Conservation (phyloP, 1,140 invertebrate species). For the Drosophila auraria region DNA sequence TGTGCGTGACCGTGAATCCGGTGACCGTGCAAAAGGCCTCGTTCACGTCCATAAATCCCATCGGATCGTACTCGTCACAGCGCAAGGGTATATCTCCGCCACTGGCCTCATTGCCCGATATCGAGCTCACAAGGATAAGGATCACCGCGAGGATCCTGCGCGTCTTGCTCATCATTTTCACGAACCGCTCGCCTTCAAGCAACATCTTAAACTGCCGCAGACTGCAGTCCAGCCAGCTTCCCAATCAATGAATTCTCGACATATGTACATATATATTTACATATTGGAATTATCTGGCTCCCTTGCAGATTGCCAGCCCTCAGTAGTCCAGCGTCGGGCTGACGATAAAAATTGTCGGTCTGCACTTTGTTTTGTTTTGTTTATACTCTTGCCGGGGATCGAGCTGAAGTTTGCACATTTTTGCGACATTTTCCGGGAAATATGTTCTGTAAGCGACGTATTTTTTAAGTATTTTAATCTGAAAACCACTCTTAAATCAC, state of each 20-base stretch:
- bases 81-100: constrained; percentile 66
- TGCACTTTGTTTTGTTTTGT: constrained; percentile 52
- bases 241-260: constrained; percentile 2
- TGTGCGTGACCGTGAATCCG: constrained; percentile 75
- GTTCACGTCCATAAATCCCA: constrained; percentile 56
- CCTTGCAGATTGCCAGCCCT: constrained; percentile 22
- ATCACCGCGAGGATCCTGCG: constrained; percentile 2
- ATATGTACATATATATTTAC: background rate
- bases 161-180: constrained; percentile 37
- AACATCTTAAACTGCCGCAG: constrained; percentile 30
- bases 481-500: too few relatives aligned
- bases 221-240: constrained; percentile 26
- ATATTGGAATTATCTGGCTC: constrained; percentile 20
- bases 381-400: constrained; percentile 6
- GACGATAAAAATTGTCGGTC: constrained; percentile 69
- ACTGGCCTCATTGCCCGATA: background rate
- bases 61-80: constrained; percentile 78
- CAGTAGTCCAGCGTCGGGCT: constrained; percentile 20
- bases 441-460: too few relatives aligned
- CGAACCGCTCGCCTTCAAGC: constrained; percentile 23
- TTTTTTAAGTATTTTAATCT: too few relatives aligned
- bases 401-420: constrained; percentile 9
- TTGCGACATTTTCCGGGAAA: background rate
- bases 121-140: constrained; percentile 22
- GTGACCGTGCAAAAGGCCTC: constrained; percentile 81